Evolutionary conservation across 1,140 invertebrate species (phyloP), one percentile per base, ranked within the genome.

Genomic region (Macrobrachium nipponense): DNA sequence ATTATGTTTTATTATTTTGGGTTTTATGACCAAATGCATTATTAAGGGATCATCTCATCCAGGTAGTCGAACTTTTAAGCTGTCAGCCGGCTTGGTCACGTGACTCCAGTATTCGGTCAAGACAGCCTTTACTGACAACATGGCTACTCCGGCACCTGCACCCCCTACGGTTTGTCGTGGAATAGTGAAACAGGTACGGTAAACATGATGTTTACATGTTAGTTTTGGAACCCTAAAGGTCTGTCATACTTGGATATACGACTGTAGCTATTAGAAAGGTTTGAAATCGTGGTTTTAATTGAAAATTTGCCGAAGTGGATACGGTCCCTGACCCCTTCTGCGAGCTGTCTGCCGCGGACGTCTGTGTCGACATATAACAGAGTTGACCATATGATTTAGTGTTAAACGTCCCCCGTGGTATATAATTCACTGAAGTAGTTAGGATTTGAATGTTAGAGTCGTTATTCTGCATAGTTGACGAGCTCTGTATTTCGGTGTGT

Each of bases 81-180:
- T 76, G 79, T 81, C 62, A 66, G 79, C 68, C 70, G 79, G 80
- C 82, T 79, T 87, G 80, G 79, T 87, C 73, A 81, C 72, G 79
- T 81, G 68, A 81, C 85, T 61, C 15, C 23, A n/a, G 8, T 61
- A 70, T 61, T 64, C 82, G 59, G 73, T 76, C 73, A 51, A 78
- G 80, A 36, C 82, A 75, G 12, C 20, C 77, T n/a, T 77, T 51
- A 51, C 51, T 83, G 75, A 84, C 79, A 82, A 77, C 80, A 87
- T 87, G 85, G 80, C 85, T 73, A 72, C 85, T 62, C 72, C 85
- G 60, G 79, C 81, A 27, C 43, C 85, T n/a, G 20, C 85, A 66
- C 59, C 51, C 51, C 8, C 51, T 51, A 51, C 58, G 59, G 72
- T 87, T 51, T 87, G 79, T 72, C 85, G 85, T 60, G 85, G 85